Base-by-base conservation (phyloP, 2,113 vertebrate genomes). In the Tragelaphus scriptus region DNA sequence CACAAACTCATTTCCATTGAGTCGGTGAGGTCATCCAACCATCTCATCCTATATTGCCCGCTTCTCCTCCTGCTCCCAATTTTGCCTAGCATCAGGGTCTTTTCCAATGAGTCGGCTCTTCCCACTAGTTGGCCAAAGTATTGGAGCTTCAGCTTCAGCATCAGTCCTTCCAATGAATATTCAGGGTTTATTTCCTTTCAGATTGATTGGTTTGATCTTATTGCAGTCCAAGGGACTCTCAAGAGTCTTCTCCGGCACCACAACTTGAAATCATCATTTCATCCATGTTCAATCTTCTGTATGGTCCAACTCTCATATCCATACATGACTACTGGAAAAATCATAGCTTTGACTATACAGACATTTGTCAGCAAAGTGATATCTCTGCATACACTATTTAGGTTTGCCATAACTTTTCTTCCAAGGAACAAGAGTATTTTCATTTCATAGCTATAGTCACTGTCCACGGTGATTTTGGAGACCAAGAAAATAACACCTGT, bases 241-340 rank as follows among this genome's bases (percentile, higher is more conserved):
- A 14, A 75, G 36, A 25, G 21, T 44, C 5, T 75, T 75, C 36
- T 44, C 36, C 71, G 26, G 36, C 6, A 44, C 28, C 59, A 63
- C 71, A 75, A 44, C 25, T 44, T 6, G 0, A 75, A 75, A 75
- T 40, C 71, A 75, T 75, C 6, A 44, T 40, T 75, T 44, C 71
- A 40, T 44, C 0, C 0, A 2, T 40, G 0, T 36, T 75, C 21
- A 75, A n/a, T 11, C 11, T 75, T 40, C 19, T 40, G 25, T 40
- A 25, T 75, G 19, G 68, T 25, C 36, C 6, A 75, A 25, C 36
- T 44, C 71, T 75, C 71, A 75, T 1, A 44, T 75, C 71, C 1
- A 3, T 75, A 75, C 71, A 44, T 14, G 71, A 3, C 21, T 44
- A 75, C 71, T 75, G 36, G 71, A 75, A 44, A 75, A 25, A 44